Evolutionary conservation across 2,888 invertebrate genomes (phyloP).

Genomic region (Rapana venosa): DNA sequence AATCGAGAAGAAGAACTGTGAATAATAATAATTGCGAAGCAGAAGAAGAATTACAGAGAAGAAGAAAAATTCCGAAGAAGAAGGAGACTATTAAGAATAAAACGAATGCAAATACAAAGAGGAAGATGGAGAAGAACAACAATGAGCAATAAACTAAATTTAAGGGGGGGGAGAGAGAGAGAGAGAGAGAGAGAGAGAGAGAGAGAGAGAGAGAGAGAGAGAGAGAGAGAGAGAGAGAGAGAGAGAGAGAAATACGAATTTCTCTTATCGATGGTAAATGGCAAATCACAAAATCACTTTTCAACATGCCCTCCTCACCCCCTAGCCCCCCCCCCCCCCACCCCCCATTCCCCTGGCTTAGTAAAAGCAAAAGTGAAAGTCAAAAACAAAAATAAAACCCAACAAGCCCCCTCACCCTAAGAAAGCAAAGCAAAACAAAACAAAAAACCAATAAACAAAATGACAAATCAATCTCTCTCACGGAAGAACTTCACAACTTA

Average conservation of each 20-base stretch:
- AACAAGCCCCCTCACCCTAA: no score
- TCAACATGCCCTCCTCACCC: background rate
- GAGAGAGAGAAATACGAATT: background rate
- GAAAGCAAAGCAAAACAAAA: no score
- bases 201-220: constrained; percentile 3
- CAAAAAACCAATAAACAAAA: no score
- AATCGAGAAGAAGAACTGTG: background rate
- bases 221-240: background rate
- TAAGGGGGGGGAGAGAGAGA: background rate
- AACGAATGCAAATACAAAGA: background rate
- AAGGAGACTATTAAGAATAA: background rate
- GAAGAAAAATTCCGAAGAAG: background rate
- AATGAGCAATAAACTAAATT: background rate
- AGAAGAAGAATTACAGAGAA: background rate
- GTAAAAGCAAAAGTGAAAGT: no score
- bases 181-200: background rate
- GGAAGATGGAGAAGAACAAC: background rate
- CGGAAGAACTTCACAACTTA: no score
- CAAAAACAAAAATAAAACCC: no score
- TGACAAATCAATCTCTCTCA: no score
- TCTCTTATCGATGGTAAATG: background rate
- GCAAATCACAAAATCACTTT: background rate
- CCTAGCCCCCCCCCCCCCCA: no score
- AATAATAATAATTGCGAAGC: no score
- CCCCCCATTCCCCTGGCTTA: no score